phyloP scores from a whole-genome alignment of 1,140 invertebrate genomes.

The Neotoxoptera formosana region DNA sequence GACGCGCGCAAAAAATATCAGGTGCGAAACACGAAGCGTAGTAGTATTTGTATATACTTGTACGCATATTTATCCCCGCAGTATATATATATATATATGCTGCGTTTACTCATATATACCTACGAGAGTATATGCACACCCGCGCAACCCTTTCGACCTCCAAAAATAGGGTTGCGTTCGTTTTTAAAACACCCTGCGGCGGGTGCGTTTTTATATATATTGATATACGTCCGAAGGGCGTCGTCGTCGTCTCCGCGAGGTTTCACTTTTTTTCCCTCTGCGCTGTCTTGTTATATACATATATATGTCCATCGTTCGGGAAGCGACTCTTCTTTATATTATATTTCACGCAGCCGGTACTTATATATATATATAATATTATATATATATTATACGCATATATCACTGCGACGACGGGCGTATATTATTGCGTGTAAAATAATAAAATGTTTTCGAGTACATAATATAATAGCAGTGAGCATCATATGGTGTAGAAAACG shows the following conservation, averaged over 20 bases:
- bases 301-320: background rate
- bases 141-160: conserved; percentile 28
- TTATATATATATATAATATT: no score
- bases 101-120: background rate
- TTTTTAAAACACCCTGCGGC: background rate
- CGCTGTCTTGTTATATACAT: no score
- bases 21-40: conserved; percentile 40
- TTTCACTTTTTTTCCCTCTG: conserved; percentile 33
- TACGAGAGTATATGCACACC: background rate
- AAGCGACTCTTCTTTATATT: background rate
- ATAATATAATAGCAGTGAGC: no score
- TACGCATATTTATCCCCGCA: background rate
- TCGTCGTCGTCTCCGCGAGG: background rate
- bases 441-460: background rate
- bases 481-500: conserved; percentile 2
- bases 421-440: background rate
- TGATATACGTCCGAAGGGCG: background rate
- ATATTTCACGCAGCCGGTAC: background rate
- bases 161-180: background rate
- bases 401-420: background rate
- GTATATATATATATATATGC: background rate
- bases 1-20: conserved; percentile 15
- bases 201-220: background rate
- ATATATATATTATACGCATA: no score
- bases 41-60: background rate